A percentile compares a stretch with the other conserved stretches of the same genome.
These are phyloP conservation scores for Xiphophorus birchmanni DNA, from an alignment of 2,797 vertebrate genomes.

Conservation along the genomic window DNA sequence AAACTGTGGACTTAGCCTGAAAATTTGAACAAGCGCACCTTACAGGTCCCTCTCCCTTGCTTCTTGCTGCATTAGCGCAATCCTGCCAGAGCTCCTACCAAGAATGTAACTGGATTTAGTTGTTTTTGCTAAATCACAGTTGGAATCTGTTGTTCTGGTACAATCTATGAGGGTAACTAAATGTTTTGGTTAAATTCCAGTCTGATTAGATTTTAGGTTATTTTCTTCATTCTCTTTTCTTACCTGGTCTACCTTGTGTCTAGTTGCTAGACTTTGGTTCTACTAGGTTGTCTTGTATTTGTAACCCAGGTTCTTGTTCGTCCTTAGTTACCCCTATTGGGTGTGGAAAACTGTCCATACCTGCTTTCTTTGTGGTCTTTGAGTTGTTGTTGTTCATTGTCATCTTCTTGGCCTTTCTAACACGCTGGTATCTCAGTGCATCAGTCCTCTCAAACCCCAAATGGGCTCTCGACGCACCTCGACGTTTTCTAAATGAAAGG, in stretches of 20 bases:
- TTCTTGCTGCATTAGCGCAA: no score
- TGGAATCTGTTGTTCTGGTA: no score
- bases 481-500: slow-evolving; percentile 80
- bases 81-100: no score
- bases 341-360: slow-evolving; percentile 76
- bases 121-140: no score
- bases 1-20: no score
- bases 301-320: background rate
- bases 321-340: background rate
- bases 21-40: no score
- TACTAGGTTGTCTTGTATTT: background rate
- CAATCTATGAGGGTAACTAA: no score
- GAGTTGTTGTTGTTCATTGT: slow-evolving; percentile 94
- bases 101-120: no score
- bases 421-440: slow-evolving; percentile 98
- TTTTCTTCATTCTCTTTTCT: background rate
- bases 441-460: slow-evolving; percentile 99
- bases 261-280: background rate
- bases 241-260: background rate
- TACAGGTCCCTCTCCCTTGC: no score
- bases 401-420: slow-evolving; percentile 99
- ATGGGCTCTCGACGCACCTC: slow-evolving; percentile 86
- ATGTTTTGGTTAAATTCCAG: background rate
- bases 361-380: slow-evolving; percentile 94
- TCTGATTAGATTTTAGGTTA: background rate